These are phyloP conservation scores for Drosophila borealis DNA, from an alignment of 2,888 invertebrate species.

Conservation along the genomic window DNA sequence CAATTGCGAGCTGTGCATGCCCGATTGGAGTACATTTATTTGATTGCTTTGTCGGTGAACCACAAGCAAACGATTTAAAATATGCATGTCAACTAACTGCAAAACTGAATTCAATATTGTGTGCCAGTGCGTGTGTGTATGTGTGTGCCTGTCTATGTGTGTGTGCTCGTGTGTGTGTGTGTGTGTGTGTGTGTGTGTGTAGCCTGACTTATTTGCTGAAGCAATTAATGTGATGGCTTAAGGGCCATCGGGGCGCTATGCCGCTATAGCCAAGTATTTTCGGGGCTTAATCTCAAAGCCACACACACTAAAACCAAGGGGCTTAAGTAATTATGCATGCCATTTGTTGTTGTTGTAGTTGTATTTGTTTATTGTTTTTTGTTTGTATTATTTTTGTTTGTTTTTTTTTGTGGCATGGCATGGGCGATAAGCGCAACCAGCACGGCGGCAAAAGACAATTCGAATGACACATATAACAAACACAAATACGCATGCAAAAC, in stretches of 20 bases:
- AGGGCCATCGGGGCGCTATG: constrained; percentile 46
- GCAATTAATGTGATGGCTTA: constrained; percentile 58
- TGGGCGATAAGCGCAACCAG: constrained; percentile 55
- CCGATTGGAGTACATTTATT: not conserved
- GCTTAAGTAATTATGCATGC: constrained; percentile 72
- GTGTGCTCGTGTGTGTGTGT: not conserved
- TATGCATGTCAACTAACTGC: constrained; percentile 18
- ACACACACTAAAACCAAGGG: constrained; percentile 40
- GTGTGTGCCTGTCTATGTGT: not conserved
- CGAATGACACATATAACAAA: constrained; percentile 58
- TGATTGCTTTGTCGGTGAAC: constrained; percentile 3
- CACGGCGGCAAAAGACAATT: constrained; percentile 54
- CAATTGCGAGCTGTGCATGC: not conserved
- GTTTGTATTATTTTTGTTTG: constrained; percentile 4
- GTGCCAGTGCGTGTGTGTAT: not conserved
- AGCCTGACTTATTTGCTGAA: constrained; percentile 49
- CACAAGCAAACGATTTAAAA: constrained; percentile 1
- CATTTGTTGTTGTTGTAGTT: constrained; percentile 43
- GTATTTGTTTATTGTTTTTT: constrained; percentile 31
- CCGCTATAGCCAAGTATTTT: constrained; percentile 47
- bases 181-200: constrained; percentile 8
- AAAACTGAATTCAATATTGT: constrained; percentile 1
- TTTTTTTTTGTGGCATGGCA: constrained; percentile 27
- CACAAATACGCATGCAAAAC: constrained; percentile 35
- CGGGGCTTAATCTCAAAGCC: constrained; percentile 58